Conservation (phyloP, 2,797 vertebrate species). For the Acipenser transmontanus region DNA sequence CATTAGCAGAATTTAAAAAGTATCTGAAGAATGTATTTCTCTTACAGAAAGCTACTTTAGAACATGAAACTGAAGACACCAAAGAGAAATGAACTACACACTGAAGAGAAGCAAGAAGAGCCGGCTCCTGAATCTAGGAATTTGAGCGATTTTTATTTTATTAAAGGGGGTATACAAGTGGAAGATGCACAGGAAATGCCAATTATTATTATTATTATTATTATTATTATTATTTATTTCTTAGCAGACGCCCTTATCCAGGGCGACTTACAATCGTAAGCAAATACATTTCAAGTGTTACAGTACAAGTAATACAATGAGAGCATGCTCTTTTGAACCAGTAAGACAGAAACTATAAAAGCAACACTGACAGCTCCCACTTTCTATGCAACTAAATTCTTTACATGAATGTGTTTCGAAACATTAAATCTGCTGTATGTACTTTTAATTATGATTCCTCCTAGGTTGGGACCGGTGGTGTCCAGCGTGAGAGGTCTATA, state of each 20-base stretch:
- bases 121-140: not conserved
- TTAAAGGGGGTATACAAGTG: not conserved
- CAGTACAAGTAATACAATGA: too few species aligned
- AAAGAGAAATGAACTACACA: not conserved
- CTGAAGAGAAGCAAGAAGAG: not conserved
- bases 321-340: too few species aligned
- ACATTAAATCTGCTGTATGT: not conserved
- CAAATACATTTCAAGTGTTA: too few species aligned
- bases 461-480: constrained; percentile 25
- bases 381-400: too few species aligned
- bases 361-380: too few species aligned
- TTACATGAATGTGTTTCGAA: not conserved
- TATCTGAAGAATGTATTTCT: too few species aligned
- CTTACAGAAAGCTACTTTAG: not conserved
- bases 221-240: too few species aligned
- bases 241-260: too few species aligned
- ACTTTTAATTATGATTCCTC: constrained; percentile 5
- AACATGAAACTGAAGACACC: not conserved
- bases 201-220: too few species aligned
- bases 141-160: not conserved
- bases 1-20: too few species aligned
- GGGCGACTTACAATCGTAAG: too few species aligned
- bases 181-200: not conserved
- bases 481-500: constrained; percentile 21
- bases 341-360: too few species aligned